These are phyloP conservation scores for Lamellibrachia columna DNA, from an alignment of 2,888 invertebrate genomes.

Conservation along the genomic window DNA sequence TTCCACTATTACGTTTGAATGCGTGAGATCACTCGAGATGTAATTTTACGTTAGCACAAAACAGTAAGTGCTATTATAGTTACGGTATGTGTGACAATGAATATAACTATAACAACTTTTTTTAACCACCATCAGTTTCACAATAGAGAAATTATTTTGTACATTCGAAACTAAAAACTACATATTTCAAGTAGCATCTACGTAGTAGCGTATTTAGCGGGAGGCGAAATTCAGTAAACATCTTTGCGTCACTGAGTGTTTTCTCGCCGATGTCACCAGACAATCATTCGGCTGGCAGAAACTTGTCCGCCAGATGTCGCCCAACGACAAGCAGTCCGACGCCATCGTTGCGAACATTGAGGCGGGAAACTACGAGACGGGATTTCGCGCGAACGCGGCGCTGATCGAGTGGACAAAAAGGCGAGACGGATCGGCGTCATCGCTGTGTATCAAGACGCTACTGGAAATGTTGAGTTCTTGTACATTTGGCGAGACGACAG, in stretches of 20 bases:
- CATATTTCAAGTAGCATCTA: neutral
- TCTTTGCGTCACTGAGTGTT: neutral
- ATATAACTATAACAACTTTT: no score
- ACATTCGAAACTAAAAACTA: neutral
- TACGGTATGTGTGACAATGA: no score
- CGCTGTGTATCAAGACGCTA: neutral
- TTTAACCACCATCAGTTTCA: neutral
- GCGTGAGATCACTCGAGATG: no score
- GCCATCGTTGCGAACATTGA: neutral
- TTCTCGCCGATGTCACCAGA: neutral
- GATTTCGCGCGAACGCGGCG: neutral
- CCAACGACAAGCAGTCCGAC: neutral
- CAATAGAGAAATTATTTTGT: neutral
- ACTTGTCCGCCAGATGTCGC: neutral
- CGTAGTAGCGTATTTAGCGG: neutral
- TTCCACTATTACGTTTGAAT: no score
- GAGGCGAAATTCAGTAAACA: neutral
- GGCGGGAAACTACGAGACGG: neutral
- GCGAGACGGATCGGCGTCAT: neutral
- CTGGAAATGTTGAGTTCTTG: neutral
- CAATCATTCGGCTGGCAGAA: slow-evolving; percentile 6
- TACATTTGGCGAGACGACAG: neutral
- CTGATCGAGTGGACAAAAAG: neutral
- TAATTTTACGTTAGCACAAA: no score
- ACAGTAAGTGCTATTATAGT: no score